Conservation (phyloP, 2,888 invertebrate species). For the Malthinus seriepunctatus region DNA sequence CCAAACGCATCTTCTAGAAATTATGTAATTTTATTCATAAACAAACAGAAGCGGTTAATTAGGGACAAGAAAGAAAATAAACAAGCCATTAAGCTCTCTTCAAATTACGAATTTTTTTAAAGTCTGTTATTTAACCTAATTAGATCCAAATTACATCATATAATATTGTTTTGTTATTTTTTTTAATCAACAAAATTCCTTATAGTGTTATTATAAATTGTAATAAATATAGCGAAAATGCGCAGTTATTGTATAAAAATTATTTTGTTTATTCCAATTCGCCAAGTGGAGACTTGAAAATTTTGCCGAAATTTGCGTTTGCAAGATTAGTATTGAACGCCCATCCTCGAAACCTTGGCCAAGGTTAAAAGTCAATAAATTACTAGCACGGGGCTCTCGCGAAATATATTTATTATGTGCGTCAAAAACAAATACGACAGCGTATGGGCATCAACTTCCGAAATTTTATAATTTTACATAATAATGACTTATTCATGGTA, state of each 20-base stretch:
- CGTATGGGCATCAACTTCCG: not conserved
- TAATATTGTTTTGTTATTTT: too few relatives aligned
- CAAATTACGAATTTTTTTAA: too few relatives aligned
- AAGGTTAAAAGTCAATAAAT: slow-evolving; percentile 22
- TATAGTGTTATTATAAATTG: slow-evolving; percentile 1
- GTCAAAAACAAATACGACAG: not conserved
- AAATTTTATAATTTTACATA: too few relatives aligned
- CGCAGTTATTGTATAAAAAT: slow-evolving; percentile 4
- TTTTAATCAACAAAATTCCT: not conserved
- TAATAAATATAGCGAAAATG: slow-evolving; percentile 2
- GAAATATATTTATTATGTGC: not conserved
- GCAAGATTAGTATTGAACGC: slow-evolving; percentile 1
- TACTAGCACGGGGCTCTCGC: slow-evolving; percentile 10
- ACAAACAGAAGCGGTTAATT: too few relatives aligned
- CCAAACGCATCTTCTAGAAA: too few relatives aligned
- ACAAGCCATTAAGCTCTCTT: too few relatives aligned
- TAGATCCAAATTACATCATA: too few relatives aligned
- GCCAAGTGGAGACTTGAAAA: not conserved
- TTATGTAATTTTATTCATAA: too few relatives aligned
- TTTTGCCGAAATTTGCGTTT: not conserved
- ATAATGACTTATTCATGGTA: too few relatives aligned
- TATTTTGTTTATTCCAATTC: not conserved
- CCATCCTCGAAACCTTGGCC: slow-evolving; percentile 16
- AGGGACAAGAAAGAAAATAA: too few relatives aligned
- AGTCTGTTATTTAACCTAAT: too few relatives aligned